A percentile compares a stretch with the other conserved stretches of the same genome.
Conservation (phyloP, 2,113 vertebrate species). For the Seriola rivoliana region DNA sequence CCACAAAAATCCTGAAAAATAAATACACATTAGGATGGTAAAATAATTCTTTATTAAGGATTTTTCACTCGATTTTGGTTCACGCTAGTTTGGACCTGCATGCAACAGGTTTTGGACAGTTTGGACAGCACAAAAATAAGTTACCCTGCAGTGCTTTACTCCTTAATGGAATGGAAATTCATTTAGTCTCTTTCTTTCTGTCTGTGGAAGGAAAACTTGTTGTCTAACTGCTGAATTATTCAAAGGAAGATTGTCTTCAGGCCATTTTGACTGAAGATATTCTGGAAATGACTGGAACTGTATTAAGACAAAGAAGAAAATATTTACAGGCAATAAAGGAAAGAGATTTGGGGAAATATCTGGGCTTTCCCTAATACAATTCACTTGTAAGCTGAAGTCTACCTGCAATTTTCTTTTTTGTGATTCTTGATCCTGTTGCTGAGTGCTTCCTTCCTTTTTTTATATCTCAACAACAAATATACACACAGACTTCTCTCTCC, state of each 20-base stretch:
- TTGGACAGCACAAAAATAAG: neutral
- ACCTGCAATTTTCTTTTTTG: constrained; percentile 1
- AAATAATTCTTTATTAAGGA: neutral
- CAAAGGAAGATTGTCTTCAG: constrained; percentile 40
- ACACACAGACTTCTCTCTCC: neutral
- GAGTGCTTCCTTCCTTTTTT: constrained; percentile 9
- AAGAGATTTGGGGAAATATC: constrained; percentile 16
- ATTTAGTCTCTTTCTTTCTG: constrained; percentile 30
- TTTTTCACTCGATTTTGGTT: neutral
- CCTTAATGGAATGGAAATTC: constrained; percentile 6
- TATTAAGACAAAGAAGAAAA: constrained; percentile 14
- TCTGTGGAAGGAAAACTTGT: constrained; percentile 30
- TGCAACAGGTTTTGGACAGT: neutral
- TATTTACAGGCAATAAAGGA: constrained; percentile 18
- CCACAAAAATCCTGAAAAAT: neutral
- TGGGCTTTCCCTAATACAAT: constrained; percentile 4
- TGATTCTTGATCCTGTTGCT: neutral
- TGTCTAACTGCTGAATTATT: constrained; percentile 71
- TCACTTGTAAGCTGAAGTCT: constrained; percentile 1
- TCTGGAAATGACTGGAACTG: constrained; percentile 30
- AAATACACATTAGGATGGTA: neutral
- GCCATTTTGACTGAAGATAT: constrained; percentile 41
- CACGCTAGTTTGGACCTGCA: neutral
- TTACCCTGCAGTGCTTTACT: neutral
- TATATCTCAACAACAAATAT: neutral